Percentiles rank a stretch among this genome's conserved stretches.
Conservation (phyloP, 2,113 vertebrate genomes). For the Psephotus haematonotus region DNA sequence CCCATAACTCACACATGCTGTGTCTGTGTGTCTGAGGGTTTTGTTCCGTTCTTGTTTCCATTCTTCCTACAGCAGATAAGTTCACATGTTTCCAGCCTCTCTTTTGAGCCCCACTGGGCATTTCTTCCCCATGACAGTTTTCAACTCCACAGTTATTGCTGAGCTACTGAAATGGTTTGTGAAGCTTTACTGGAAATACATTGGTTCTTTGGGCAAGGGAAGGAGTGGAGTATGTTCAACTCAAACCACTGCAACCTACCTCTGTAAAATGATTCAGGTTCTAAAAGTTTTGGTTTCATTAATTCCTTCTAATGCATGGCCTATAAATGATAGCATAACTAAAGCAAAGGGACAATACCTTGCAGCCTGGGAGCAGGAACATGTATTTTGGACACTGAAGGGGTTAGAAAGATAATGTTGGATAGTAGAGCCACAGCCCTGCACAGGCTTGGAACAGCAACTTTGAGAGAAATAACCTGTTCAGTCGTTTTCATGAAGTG, state of each 20-base stretch:
- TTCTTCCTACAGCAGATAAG: background rate
- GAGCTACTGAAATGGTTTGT: background rate
- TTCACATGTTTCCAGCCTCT: background rate
- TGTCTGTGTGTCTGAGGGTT: background rate
- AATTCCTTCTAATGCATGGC: background rate
- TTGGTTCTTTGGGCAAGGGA: background rate
- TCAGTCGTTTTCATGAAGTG: background rate
- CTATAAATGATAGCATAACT: background rate
- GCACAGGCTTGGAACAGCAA: background rate
- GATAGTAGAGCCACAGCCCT: background rate
- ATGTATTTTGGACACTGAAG: background rate
- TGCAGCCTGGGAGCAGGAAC: background rate
- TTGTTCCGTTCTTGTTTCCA: background rate
- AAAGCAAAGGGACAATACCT: background rate
- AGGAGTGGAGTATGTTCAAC: background rate
- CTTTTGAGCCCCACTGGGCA: background rate
- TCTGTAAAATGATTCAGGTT: background rate
- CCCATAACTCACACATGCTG: background rate
- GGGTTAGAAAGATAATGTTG: background rate
- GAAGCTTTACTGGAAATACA: background rate
- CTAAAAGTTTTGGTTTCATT: background rate
- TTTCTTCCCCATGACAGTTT: background rate
- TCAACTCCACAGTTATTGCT: background rate
- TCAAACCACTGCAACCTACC: background rate
- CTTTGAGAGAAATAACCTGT: background rate